A percentile compares a stretch with the other conserved stretches of the same genome.
These are phyloP conservation scores for Lycocorax pyrrhopterus DNA, from an alignment of 2,113 vertebrate genomes.

Conservation along the genomic window DNA sequence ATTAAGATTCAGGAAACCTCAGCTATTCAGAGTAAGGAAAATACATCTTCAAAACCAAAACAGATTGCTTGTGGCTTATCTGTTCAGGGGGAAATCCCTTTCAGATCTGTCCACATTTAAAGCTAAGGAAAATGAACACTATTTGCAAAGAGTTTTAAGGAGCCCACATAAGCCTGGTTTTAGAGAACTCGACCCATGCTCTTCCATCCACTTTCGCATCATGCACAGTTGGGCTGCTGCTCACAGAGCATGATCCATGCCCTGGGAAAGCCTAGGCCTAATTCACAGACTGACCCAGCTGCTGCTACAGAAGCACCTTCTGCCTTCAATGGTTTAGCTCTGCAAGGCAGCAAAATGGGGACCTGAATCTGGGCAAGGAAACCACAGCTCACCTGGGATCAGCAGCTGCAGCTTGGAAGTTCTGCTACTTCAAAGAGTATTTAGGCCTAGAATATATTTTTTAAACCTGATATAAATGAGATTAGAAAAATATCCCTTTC, in stretches of 20 bases:
- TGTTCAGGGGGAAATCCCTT: background rate
- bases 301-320: background rate
- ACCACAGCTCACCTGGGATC: background rate
- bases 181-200: background rate
- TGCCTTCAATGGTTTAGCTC: background rate
- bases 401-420: background rate
- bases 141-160: background rate
- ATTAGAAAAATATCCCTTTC: background rate
- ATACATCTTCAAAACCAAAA: background rate
- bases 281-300: background rate
- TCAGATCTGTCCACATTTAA: background rate
- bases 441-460: background rate
- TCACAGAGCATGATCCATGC: rapidly evolving
- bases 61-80: background rate
- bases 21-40: background rate
- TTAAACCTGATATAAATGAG: background rate
- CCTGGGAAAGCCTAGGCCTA: background rate
- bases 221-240: background rate
- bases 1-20: background rate
- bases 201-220: background rate
- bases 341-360: background rate
- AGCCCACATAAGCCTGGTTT: background rate
- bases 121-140: background rate
- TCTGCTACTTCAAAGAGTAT: background rate
- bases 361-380: background rate